Conservation (phyloP, 2,113 vertebrate genomes). For the Columba janthina region DNA sequence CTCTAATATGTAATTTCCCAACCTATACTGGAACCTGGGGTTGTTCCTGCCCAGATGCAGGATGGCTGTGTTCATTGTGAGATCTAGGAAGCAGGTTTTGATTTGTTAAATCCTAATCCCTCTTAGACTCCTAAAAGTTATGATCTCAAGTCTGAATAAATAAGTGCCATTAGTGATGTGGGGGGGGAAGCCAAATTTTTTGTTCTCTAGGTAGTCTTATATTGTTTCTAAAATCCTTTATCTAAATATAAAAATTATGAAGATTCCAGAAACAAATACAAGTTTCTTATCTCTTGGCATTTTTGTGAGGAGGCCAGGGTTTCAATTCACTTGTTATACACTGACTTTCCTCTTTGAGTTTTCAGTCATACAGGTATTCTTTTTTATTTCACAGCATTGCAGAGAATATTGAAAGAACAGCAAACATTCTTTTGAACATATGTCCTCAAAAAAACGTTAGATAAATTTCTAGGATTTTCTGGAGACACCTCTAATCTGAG, state of each 20-base stretch:
- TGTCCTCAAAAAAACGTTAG: not conserved
- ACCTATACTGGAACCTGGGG: too few species aligned
- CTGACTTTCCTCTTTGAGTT: not conserved
- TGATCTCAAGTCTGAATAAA: not conserved
- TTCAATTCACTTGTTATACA: not conserved
- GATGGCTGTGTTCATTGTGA: not conserved
- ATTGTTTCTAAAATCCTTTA: not conserved
- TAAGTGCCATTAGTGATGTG: not conserved
- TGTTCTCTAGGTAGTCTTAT: not conserved
- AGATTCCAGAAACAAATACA: not conserved
- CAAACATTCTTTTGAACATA: not conserved
- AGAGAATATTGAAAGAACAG: not conserved
- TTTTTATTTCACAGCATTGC: not conserved
- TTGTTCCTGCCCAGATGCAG: too few species aligned
- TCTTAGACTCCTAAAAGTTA: not conserved
- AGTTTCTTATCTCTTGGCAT: not conserved
- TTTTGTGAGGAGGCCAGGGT: not conserved
- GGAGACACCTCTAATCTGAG: not conserved
- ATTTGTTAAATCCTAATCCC: not conserved
- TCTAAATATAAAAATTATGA: not conserved
- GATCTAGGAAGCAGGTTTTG: not conserved
- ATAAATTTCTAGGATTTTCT: not conserved
- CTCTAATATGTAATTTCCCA: too few species aligned
- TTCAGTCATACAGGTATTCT: not conserved
- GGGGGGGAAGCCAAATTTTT: not conserved